Percentiles rank a stretch among this genome's conserved stretches.
These are phyloP conservation scores for Takifugu rubripes DNA, from an alignment of 2,797 vertebrate genomes.

Conservation along the genomic window DNA sequence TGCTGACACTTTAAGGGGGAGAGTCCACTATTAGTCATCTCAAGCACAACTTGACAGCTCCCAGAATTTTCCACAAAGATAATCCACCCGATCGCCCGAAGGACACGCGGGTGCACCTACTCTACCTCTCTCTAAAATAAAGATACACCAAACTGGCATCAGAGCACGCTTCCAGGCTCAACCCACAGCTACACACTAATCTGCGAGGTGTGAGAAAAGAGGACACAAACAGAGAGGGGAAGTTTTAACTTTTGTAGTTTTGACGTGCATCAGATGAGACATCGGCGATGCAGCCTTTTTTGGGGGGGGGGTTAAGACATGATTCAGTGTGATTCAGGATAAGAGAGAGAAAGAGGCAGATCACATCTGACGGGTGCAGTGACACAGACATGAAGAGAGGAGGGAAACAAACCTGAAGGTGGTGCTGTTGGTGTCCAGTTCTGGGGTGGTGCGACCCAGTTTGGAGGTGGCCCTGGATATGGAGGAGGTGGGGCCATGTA, in stretches of 20 bases:
- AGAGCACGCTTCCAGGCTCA: slow-evolving; percentile 8
- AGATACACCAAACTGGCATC: slow-evolving; percentile 21
- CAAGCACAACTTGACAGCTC: slow-evolving; percentile 36
- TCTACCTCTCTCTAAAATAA: slow-evolving; percentile 10
- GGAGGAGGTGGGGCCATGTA: slow-evolving; percentile 85
- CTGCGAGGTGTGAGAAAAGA: slow-evolving; percentile 13
- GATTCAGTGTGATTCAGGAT: slow-evolving; percentile 60
- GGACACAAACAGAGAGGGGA: background rate
- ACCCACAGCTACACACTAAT: slow-evolving; percentile 6
- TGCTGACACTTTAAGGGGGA: slow-evolving; percentile 11
- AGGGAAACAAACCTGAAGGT: slow-evolving; percentile 62
- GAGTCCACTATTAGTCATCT: slow-evolving; percentile 24
- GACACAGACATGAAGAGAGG: slow-evolving; percentile 41
- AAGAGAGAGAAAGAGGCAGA: slow-evolving; percentile 35
- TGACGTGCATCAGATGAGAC: slow-evolving; percentile 47
- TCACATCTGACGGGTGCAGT: slow-evolving; percentile 63
- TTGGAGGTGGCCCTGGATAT: slow-evolving; percentile 78
- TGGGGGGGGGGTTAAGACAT: slow-evolving; percentile 14
- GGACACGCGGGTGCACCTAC: slow-evolving; percentile 12
- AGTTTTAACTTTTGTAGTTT: slow-evolving; percentile 31
- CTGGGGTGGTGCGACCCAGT: slow-evolving; percentile 69
- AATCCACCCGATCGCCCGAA: slow-evolving; percentile 8
- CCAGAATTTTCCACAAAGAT: slow-evolving; percentile 21
- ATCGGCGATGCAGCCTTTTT: slow-evolving; percentile 11
- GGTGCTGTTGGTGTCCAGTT: slow-evolving; percentile 62